Conservation (phyloP, 2,113 vertebrate species). For the Ranitomeya variabilis region DNA sequence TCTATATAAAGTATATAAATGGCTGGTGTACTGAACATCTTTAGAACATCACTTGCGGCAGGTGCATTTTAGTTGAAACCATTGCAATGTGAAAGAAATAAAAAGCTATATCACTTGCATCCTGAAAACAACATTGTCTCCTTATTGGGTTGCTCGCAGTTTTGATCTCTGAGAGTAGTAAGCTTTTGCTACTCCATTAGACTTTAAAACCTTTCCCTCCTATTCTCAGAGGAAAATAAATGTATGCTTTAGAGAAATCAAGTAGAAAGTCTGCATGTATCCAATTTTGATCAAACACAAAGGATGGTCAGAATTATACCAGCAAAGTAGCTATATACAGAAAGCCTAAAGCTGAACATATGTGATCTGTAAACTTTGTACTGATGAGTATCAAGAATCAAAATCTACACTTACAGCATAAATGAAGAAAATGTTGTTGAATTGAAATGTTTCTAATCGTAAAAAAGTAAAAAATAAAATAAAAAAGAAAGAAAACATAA, state of each 20-base stretch:
- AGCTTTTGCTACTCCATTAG: constrained; percentile 47
- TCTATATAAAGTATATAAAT: constrained; percentile 14
- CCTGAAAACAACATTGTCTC: constrained; percentile 22
- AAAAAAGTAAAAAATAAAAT: background rate
- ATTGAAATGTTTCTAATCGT: background rate
- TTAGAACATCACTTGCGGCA: constrained; percentile 31
- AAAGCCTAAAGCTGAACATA: constrained; percentile 39
- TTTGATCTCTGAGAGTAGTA: constrained; percentile 41
- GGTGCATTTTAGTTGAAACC: constrained; percentile 34
- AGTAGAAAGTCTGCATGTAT: constrained; percentile 36
- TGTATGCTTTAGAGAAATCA: constrained; percentile 44
- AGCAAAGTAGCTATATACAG: constrained; percentile 20
- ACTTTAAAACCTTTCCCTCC: constrained; percentile 23
- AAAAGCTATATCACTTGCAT: constrained; percentile 40
- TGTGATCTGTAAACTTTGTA: constrained; percentile 32
- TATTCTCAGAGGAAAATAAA: constrained; percentile 27
- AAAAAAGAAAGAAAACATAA: too few species aligned
- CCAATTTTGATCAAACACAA: constrained; percentile 37
- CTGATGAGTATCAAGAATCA: background rate
- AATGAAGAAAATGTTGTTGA: constrained; percentile 18
- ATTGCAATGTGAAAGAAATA: constrained; percentile 6
- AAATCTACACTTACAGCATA: constrained; percentile 2
- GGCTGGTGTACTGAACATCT: constrained; percentile 4
- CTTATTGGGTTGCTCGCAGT: constrained; percentile 26
- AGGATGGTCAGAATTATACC: constrained; percentile 39